Evolutionary conservation across 1,140 invertebrate genomes (phyloP), one percentile per base, ranked within the genome.

Genomic region (Halesus radiatus): DNA sequence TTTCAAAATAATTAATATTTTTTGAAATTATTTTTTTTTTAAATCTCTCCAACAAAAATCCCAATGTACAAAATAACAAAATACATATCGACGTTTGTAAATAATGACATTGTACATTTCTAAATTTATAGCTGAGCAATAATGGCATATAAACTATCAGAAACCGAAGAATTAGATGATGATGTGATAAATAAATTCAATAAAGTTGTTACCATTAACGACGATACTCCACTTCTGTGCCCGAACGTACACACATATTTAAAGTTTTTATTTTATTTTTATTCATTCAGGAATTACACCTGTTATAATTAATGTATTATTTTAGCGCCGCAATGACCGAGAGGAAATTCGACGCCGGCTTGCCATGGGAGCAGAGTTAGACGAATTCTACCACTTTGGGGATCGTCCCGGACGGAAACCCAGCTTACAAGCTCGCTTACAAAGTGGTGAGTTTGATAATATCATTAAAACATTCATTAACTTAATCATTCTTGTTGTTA

Each of bases 261-360:
- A n/a, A n/a, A n/a, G n/a, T 56, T 56, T 18, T 18, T 56, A 1
- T 3, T 3, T 29, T 56, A 18, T 5, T 16, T 56, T 56, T 56
- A 18, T 56, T 45, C 10, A 56, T 4, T 56, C n/a, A 56, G 1
- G 32, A 20, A 37, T 45, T 18, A 22, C 8, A 3, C 16, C 26
- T 70, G 13, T 16, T 20, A 53, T 20, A 23, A 73, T 23, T 0
- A 20, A 22, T 0, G 23, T 22, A 13, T 72, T 62, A 85, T 92
- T 92, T 66, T 90, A 96, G 95, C 93, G 95, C 86, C 92, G 94
- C 84, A 97, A 96, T 93, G 96, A 98, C 86, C 91, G 96, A 79
- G 96, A 98, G 88, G 96, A 97, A 89, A 98, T 98, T 83, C 92
- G 97, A 76, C 92, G 95, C 84, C 92, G 96, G 80, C 88, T 98